Conservation (phyloP, 2,888 invertebrate species). For the Ectemnius continuus region DNA sequence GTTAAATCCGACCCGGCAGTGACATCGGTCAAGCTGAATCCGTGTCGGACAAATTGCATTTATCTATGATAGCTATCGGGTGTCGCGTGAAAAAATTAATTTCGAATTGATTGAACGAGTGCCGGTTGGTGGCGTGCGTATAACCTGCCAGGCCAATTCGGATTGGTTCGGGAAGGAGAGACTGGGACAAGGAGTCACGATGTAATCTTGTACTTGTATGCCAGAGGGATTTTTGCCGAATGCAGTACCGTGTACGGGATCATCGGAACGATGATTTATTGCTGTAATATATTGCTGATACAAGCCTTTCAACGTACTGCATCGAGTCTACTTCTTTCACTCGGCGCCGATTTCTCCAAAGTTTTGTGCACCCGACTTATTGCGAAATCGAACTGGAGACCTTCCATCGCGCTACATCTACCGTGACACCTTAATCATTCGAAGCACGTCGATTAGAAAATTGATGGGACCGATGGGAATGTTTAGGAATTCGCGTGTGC, state of each 20-base stretch:
- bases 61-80: constrained; percentile 24
- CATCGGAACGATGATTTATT: constrained; percentile 18
- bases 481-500: too few relatives aligned
- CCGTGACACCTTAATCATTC: too few relatives aligned
- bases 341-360: not conserved
- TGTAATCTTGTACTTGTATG: not conserved
- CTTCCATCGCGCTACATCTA: too few relatives aligned
- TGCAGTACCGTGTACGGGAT: not conserved
- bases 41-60: constrained; percentile 8
- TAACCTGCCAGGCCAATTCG: constrained; percentile 5
- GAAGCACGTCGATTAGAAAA: too few relatives aligned
- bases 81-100: constrained; percentile 17
- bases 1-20: constrained; percentile 6
- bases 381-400: not conserved
- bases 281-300: not conserved
- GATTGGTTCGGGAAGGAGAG: not conserved
- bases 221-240: not conserved
- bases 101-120: constrained; percentile 5
- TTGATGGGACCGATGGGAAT: too few relatives aligned
- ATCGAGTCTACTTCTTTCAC: not conserved
- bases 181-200: constrained; percentile 1
- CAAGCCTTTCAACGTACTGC: not conserved
- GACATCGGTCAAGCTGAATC: constrained; percentile 2
- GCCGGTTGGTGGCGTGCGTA: not conserved
- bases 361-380: not conserved